Evolutionary conservation across 2,888 invertebrate genomes (phyloP), one percentile per base, ranked within the genome.

Genomic region (Proisotoma minuta): DNA sequence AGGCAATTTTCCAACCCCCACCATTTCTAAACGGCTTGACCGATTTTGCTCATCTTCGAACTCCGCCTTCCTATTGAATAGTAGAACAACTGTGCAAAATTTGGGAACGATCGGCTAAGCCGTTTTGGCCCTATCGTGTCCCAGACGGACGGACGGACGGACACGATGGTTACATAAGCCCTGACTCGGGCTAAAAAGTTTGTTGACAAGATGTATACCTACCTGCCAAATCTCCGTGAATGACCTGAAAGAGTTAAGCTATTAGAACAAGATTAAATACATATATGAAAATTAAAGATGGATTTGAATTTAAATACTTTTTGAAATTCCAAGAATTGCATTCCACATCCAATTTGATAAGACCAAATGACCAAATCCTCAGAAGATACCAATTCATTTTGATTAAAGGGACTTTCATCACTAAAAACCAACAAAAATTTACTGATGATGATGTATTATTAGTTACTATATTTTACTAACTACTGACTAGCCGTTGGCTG

Each of bases 181-280:
- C n/a, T n/a, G n/a, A n/a, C n/a, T n/a, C n/a, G n/a, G n/a, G n/a
- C n/a, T n/a, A n/a, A n/a, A n/a, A n/a, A n/a, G n/a, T n/a, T n/a
- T n/a, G n/a, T n/a, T n/a, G n/a, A n/a, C n/a, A n/a, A n/a, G n/a
- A n/a, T n/a, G n/a, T n/a, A n/a, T n/a, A n/a, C n/a, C n/a, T n/a
- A n/a, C n/a, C n/a, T n/a, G 64, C 64, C 12, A 64, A 53, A 29
- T 64, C 65, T 12, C 65, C 59, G 22, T 65, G 65, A 3, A 65
- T 48, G 5, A 63, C 58, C 58, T 53, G 10, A 34, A 43, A 57
- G 43, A 27, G 5, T 52, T 18, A 48, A 10, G 22, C 18, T 48
- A 10, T 10, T 12, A 24, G 8, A 43, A 43, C 3, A 53, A 43
- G n/a, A 12, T 18, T 3, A 58, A 18, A 34, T 15, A 10, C 8